Percentiles rank a stretch among this genome's conserved stretches.
Conservation (phyloP, 2,113 vertebrate genomes). For the Apaloderma vittatum region DNA sequence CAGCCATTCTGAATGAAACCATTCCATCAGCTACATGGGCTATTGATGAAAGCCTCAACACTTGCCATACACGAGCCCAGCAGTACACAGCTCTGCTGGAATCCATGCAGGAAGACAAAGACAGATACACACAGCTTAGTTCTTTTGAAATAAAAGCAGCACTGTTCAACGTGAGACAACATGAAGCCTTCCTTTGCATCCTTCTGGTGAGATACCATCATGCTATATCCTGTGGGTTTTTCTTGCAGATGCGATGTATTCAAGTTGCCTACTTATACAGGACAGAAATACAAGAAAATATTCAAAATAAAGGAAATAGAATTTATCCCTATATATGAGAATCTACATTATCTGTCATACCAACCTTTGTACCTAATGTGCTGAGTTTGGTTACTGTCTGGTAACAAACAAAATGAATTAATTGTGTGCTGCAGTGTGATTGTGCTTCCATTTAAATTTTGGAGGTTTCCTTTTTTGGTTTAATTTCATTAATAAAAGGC, state of each 20-base stretch:
- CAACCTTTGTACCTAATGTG: neutral
- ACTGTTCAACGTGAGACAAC: slow-evolving; percentile 88
- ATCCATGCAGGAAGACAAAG: slow-evolving; percentile 26
- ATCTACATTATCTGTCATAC: neutral
- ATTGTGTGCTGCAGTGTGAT: neutral
- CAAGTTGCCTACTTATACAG: neutral
- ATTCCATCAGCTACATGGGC: slow-evolving; percentile 71
- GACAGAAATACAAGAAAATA: neutral
- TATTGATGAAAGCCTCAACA: slow-evolving; percentile 76
- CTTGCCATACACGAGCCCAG: slow-evolving; percentile 75
- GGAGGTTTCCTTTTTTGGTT: neutral
- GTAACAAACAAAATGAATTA: neutral
- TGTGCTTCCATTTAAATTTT: neutral
- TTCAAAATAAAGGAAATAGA: neutral
- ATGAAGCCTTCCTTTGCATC: slow-evolving; percentile 87
- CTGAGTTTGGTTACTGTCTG: neutral
- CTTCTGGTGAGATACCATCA: slow-evolving; percentile 84
- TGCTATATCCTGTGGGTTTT: neutral
- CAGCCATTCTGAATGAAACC: slow-evolving; percentile 80
- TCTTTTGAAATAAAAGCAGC: slow-evolving; percentile 82
- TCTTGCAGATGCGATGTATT: neutral
- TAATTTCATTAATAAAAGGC: neutral
- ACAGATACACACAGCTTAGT: neutral
- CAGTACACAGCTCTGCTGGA: slow-evolving; percentile 88
- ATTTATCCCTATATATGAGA: neutral